phyloP scores from a whole-genome alignment of 2,888 invertebrate species.

The Leptinotarsa rubiginosa region DNA sequence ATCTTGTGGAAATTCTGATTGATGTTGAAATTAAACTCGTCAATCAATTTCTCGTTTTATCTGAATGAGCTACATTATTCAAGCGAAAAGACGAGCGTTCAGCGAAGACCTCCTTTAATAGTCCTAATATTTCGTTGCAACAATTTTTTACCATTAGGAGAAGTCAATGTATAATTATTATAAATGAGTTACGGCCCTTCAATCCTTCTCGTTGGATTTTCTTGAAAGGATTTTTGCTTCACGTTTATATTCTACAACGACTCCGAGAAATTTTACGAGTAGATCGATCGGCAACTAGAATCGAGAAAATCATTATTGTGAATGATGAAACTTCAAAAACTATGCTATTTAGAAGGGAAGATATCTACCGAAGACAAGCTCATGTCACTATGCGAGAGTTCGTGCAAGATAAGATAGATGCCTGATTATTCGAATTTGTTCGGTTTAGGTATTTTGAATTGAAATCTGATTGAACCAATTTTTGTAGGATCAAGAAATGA shows the following conservation, averaged over 20 bases:
- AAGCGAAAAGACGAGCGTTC: background rate
- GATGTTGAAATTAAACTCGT: constrained; percentile 2
- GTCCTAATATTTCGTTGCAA: constrained; percentile 10
- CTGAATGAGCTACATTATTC: background rate
- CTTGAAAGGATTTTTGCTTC: background rate
- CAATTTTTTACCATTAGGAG: constrained; percentile 7
- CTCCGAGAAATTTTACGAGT: background rate
- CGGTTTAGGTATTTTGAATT: no score
- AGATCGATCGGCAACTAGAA: no score
- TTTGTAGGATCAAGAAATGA: no score
- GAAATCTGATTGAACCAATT: no score
- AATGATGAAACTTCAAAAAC: background rate
- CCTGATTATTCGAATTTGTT: no score
- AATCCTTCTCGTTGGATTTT: background rate
- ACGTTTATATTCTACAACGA: background rate
- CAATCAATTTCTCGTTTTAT: background rate
- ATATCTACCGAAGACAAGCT: no score
- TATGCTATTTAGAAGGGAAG: background rate
- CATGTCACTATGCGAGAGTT: no score
- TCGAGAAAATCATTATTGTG: background rate
- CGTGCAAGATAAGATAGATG: no score
- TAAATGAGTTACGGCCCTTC: background rate
- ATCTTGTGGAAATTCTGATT: constrained; percentile 6
- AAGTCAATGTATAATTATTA: constrained; percentile 16
- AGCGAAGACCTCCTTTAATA: background rate